These are phyloP conservation scores for Odontomyia ornata DNA, from an alignment of 2,888 invertebrate genomes.

Conservation along the genomic window DNA sequence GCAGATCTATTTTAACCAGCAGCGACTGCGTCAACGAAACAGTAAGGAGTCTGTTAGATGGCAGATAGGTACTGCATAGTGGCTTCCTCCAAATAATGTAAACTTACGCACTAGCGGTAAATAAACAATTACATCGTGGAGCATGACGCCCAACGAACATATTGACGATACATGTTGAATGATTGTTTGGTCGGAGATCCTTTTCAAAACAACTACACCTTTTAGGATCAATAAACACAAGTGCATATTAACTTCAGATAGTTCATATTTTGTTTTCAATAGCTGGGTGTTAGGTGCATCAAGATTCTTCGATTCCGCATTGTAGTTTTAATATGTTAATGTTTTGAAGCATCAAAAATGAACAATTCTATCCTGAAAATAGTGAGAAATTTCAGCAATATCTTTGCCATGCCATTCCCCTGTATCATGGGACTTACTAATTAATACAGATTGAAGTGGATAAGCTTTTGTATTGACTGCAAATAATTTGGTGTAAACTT, in stretches of 20 bases:
- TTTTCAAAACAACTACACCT: slow-evolving; percentile 51
- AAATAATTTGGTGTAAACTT: no score
- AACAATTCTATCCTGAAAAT: no score
- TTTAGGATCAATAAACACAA: slow-evolving; percentile 51
- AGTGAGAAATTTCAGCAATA: no score
- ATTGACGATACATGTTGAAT: slow-evolving; percentile 45
- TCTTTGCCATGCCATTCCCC: no score
- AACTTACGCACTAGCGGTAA: slow-evolving; percentile 34
- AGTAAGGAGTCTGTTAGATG: not conserved
- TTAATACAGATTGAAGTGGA: no score
- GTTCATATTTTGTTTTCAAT: not conserved
- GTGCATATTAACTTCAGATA: slow-evolving; percentile 28
- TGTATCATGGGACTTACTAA: no score
- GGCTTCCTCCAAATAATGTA: slow-evolving; percentile 34
- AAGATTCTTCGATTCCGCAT: no score
- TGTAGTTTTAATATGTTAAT: no score
- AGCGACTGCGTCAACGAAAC: not conserved
- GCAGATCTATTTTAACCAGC: no score
- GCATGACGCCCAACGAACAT: slow-evolving; percentile 7
- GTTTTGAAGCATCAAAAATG: no score
- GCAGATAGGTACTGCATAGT: not conserved
- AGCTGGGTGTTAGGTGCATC: no score
- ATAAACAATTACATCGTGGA: slow-evolving; percentile 23
- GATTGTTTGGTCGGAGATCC: slow-evolving; percentile 49
- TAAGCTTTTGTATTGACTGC: no score